phyloP scores from a whole-genome alignment of 1,140 invertebrate species.

The Apis florea region DNA sequence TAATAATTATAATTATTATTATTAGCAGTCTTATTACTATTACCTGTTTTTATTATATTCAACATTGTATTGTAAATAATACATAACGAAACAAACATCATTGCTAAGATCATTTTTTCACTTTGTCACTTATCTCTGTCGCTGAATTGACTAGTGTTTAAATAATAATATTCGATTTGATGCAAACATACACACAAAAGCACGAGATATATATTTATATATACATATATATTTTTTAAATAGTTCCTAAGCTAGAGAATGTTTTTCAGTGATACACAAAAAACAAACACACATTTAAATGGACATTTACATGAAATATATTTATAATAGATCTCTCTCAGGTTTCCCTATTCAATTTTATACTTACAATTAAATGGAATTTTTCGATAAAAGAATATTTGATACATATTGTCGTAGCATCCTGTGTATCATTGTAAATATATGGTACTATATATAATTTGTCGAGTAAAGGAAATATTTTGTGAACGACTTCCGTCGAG shows the following conservation, averaged over 20 bases:
- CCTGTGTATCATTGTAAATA: conserved; percentile 49
- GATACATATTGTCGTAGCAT: not conserved
- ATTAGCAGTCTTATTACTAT: not conserved
- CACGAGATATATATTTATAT: not conserved
- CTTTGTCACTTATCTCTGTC: conserved; percentile 28
- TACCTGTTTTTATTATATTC: conserved; percentile 35
- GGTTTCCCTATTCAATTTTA: conserved; percentile 61
- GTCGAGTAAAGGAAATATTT: not conserved
- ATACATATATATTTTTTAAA: conserved; percentile 57
- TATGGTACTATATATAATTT: conserved; percentile 2
- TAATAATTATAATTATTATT: not conserved
- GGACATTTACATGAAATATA: not conserved
- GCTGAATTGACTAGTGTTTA: conserved; percentile 37
- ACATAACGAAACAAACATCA: not conserved
- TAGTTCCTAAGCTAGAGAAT: conserved; percentile 73
- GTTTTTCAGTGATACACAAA: conserved; percentile 49
- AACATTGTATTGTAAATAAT: conserved; percentile 32
- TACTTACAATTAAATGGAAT: conserved; percentile 42
- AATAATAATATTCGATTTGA: conserved; percentile 18
- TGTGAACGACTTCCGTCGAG: conserved; percentile 40
- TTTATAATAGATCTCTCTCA: conserved; percentile 47
- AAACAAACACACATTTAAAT: not conserved
- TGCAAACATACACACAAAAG: not conserved
- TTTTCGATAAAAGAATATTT: conserved; percentile 19
- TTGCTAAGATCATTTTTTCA: conserved; percentile 8